Base-by-base conservation (phyloP, 1,140 invertebrate genomes). In the Bombus ignitus region DNA sequence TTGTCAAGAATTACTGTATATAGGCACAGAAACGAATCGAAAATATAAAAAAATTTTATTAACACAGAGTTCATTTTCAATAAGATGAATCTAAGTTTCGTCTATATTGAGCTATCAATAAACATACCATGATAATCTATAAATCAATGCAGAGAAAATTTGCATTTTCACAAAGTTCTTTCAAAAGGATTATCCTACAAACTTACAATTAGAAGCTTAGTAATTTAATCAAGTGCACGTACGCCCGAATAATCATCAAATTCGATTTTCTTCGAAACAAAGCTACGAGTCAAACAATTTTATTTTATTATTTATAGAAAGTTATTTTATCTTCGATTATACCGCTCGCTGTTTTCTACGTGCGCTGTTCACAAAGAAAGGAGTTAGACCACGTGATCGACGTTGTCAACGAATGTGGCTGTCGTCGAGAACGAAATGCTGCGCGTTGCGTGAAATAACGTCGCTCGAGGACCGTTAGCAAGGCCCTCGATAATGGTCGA, bases 401-500 rank as follows among this genome's bases (percentile, higher is more conserved):
- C 44, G 42, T 53, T 32, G 32, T 25, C n/a, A 74, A 28, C 39
- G 44, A 35, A 53, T 25, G 73, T 12, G 25, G 53, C 28, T 35
- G n/a, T 62, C 22, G 59, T 47, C 35, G 47, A 78, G 47, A 28
- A 77, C 13, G 53, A 76, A 73, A 47, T 47, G 39, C 42, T 44
- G 62, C 70, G 72, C 44, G 87, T 78, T 47, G 75, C 83, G 84
- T 57, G 85, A 85, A 89, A 90, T 90, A 90, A 90, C 76, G 80
- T 85, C 76, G 75, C 68, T n/a, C 79, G 83, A 83, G 82, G 74
- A 86, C 86, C 89, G 89, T 90, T 88, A 88, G 37, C 57, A n/a
- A 53, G 47, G 83, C 78, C 89, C 71, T 53, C 81, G 44, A 87
- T 89, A 90, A 91, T 89, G 78, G 90, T 39, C 68, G 81, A 91